Evolutionary conservation across 30 jellyfish, hydroid and myxozoan species (phyloP).

Genomic region (Pelagia noctiluca): DNA sequence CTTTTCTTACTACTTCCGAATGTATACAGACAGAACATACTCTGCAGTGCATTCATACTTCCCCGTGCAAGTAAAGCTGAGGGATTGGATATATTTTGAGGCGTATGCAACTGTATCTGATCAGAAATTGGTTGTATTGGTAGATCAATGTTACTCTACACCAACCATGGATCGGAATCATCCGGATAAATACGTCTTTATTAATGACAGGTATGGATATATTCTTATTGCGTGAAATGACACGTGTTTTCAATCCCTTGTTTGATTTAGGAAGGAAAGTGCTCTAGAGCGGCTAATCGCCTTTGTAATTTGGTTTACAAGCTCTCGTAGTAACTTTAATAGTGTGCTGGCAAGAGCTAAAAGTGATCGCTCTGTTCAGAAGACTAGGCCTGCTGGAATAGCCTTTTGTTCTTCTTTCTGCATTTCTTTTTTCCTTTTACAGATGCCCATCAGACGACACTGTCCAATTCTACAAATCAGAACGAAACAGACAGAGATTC

Average conservation of each 20-base stretch:
- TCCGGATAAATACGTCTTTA: slow-evolving; percentile 10
- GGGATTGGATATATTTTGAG: slow-evolving; percentile 46
- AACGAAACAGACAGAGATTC: slow-evolving; percentile 17
- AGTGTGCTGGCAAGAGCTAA: neutral
- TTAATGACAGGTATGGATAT: slow-evolving; percentile 15
- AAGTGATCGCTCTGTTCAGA: neutral
- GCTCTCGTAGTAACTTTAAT: too few species aligned
- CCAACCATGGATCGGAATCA: slow-evolving; percentile 46
- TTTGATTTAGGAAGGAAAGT: neutral
- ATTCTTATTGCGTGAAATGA: neutral
- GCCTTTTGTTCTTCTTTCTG: too few species aligned
- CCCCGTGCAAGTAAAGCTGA: slow-evolving; percentile 36
- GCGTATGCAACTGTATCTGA: slow-evolving; percentile 11
- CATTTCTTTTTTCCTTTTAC: neutral
- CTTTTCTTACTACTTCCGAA: slow-evolving; percentile 24
- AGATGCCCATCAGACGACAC: slow-evolving; percentile 6
- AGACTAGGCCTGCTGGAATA: too few species aligned
- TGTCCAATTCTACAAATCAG: neutral
- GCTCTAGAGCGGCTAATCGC: too few species aligned
- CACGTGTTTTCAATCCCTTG: neutral
- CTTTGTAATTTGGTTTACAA: too few species aligned
- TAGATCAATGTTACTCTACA: slow-evolving; percentile 45
- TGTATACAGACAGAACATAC: slow-evolving; percentile 26
- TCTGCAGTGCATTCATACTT: slow-evolving; percentile 10
- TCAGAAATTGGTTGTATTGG: neutral